Percentiles rank a stretch among this genome's conserved stretches.
Evolutionary conservation across 2,797 vertebrate species (phyloP).

Genomic region (Hippoglossus hippoglossus): DNA sequence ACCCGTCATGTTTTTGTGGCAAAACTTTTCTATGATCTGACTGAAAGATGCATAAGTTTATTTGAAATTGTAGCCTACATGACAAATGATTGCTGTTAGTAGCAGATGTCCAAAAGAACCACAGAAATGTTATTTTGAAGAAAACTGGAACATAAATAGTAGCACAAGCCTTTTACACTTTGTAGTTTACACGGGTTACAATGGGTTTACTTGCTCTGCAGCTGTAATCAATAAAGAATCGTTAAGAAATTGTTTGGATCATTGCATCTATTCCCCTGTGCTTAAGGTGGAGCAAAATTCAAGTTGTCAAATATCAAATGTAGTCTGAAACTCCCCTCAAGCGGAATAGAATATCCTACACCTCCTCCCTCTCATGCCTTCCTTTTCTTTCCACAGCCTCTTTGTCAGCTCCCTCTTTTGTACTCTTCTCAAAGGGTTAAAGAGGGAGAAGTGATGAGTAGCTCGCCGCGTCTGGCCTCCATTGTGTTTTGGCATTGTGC

Average conservation of each 20-base stretch:
- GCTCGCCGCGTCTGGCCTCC: constrained; percentile 64
- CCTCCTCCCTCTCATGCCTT: constrained; percentile 34
- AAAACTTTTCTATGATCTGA: constrained; percentile 34
- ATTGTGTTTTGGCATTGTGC: constrained; percentile 76
- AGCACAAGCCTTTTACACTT: constrained; percentile 1
- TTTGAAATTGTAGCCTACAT: constrained; percentile 30
- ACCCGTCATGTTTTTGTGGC: constrained; percentile 38
- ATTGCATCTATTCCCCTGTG: constrained; percentile 4
- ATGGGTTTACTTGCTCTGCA: not conserved
- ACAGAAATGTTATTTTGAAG: constrained; percentile 29
- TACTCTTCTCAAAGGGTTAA: constrained; percentile 77
- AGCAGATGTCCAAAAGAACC: constrained; percentile 9
- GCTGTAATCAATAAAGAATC: constrained; percentile 14
- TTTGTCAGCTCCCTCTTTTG: constrained; percentile 72
- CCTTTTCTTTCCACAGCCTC: constrained; percentile 59
- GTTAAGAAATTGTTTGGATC: constrained; percentile 37
- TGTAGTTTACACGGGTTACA: constrained; percentile 1
- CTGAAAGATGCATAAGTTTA: constrained; percentile 31
- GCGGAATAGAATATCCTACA: constrained; percentile 34
- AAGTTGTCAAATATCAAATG: constrained; percentile 50
- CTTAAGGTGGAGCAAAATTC: constrained; percentile 19
- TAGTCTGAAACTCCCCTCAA: constrained; percentile 28
- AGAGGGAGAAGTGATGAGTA: constrained; percentile 77
- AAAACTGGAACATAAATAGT: constrained; percentile 25
- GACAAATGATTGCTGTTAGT: constrained; percentile 31